Evolutionary conservation across 2,113 vertebrate genomes (phyloP).

Genomic region (Ascaphus truei): DNA sequence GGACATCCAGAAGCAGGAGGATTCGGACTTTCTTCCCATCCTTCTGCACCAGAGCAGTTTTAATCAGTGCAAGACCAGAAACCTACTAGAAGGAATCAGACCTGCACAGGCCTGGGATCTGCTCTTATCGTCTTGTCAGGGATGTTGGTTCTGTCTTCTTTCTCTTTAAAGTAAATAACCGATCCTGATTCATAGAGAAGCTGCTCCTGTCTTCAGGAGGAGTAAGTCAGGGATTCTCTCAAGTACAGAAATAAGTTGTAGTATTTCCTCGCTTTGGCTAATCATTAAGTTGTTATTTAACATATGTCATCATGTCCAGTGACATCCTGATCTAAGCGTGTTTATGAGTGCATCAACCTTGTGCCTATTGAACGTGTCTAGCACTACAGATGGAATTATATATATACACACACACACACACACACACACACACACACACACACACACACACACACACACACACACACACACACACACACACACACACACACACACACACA

Average conservation of each 20-base stretch:
- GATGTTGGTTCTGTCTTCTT: constrained; percentile 29
- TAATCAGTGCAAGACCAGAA: too few species aligned
- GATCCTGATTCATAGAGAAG: background rate
- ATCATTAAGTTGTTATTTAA: background rate
- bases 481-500: too few species aligned
- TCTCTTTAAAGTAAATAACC: constrained; percentile 24
- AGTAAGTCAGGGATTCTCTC: constrained; percentile 4
- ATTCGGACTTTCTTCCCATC: background rate
- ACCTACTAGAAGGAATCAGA: background rate
- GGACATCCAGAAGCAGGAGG: background rate
- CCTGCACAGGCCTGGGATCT: constrained; percentile 1
- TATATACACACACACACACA: too few species aligned
- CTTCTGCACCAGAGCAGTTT: background rate
- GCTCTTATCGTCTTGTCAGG: constrained; percentile 28
- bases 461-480: too few species aligned
- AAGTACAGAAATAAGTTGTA: constrained; percentile 12
- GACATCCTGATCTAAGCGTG: background rate
- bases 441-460: too few species aligned
- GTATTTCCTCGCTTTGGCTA: background rate
- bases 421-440: too few species aligned
- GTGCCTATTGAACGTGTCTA: too few species aligned
- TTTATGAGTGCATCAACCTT: background rate
- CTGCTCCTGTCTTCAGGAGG: constrained; percentile 6
- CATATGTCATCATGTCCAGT: constrained; percentile 2
- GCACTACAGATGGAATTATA: too few species aligned